These are phyloP conservation scores for Pogonomyrmex barbatus DNA, from an alignment of 1,140 invertebrate species.

Conservation along the genomic window DNA sequence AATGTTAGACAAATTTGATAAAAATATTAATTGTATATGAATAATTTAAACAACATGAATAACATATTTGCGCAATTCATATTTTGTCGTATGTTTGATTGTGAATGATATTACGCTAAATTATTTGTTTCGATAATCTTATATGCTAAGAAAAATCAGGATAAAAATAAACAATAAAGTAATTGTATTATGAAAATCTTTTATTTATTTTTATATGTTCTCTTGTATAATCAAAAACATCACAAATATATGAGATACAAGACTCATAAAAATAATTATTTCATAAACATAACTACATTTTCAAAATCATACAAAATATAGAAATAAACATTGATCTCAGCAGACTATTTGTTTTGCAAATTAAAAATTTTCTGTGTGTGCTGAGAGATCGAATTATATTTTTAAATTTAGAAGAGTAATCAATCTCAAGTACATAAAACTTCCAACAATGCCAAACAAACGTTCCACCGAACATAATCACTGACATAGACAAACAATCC, in stretches of 20 bases:
- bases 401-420: too few species aligned
- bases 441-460: too few species aligned
- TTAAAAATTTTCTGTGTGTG: too few species aligned
- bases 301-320: background rate
- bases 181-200: background rate
- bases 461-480: too few species aligned
- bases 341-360: background rate
- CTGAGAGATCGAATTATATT: too few species aligned
- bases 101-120: background rate
- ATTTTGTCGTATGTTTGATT: background rate
- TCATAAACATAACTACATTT: conserved; percentile 17
- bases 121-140: conserved; percentile 4
- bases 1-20: background rate
- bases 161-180: conserved; percentile 7
- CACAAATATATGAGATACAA: background rate
- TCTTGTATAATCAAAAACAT: conserved; percentile 14
- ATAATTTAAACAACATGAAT: background rate
- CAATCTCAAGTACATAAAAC: too few species aligned
- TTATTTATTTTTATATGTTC: conserved; percentile 19
- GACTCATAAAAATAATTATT: background rate
- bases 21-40: background rate
- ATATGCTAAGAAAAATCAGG: background rate
- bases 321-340: background rate
- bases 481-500: too few species aligned
- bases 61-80: background rate